Percentiles rank a stretch among this genome's conserved stretches.
These are phyloP conservation scores for Rhopalosiphum maidis DNA, from an alignment of 1,140 invertebrate genomes.

Conservation along the genomic window DNA sequence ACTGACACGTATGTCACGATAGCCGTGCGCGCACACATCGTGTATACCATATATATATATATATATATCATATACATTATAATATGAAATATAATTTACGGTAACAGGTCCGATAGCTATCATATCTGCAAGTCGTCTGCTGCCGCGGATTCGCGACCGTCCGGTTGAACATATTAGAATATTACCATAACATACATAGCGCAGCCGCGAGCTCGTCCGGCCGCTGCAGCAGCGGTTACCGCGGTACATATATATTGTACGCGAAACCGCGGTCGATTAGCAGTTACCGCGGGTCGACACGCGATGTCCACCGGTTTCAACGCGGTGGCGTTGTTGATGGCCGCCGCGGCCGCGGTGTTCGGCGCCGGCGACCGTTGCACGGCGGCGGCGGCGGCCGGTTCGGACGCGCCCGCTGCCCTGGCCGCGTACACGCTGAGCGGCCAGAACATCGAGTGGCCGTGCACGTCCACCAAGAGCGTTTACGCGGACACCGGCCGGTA, in stretches of 20 bases:
- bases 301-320: slow-evolving; percentile 9
- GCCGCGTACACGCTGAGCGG: slow-evolving; percentile 62
- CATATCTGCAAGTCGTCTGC: not conserved
- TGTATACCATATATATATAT: too few relatives aligned
- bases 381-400: too few relatives aligned
- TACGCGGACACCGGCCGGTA: slow-evolving; percentile 67
- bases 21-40: not conserved
- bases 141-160: not conserved
- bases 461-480: slow-evolving; percentile 68
- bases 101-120: not conserved
- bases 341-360: not conserved
- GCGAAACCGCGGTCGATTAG: too few relatives aligned
- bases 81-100: not conserved
- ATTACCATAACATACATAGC: too few relatives aligned
- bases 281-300: not conserved
- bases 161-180: too few relatives aligned
- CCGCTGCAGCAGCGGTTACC: not conserved
- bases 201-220: too few relatives aligned
- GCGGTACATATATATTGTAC: too few relatives aligned
- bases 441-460: slow-evolving; percentile 67
- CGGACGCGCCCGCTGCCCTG: not conserved
- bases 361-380: not conserved
- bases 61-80: not conserved
- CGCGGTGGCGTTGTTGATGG: not conserved
- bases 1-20: not conserved